phyloP scores from a whole-genome alignment of 2,113 vertebrate species.

The Laticauda colubrina region DNA sequence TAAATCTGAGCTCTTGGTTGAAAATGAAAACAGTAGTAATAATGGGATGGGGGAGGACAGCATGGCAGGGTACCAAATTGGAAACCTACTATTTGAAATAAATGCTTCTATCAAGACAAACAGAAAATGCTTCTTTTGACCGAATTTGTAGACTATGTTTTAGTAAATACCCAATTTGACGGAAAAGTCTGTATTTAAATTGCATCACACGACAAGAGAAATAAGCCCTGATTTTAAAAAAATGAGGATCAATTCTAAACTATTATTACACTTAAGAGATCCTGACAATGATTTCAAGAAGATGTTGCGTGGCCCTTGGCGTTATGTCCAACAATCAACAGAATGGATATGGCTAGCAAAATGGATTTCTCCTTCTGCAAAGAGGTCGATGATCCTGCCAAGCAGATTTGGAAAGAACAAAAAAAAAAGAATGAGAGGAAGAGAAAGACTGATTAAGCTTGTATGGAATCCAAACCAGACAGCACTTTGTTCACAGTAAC shows the following conservation, averaged over 20 bases:
- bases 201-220: neutral
- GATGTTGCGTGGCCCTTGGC: neutral
- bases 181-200: neutral
- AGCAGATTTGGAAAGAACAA: neutral
- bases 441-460: neutral
- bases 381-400: neutral
- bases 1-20: neutral
- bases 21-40: constrained; percentile 32
- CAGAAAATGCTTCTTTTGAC: constrained; percentile 18
- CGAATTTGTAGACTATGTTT: neutral
- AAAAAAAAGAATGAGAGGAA: neutral
- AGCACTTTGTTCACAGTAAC: neutral
- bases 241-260: neutral
- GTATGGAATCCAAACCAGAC: neutral
- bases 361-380: neutral
- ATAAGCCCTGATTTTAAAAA: neutral
- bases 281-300: neutral
- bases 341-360: neutral
- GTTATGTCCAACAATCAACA: neutral
- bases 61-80: neutral
- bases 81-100: neutral
- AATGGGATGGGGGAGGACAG: neutral
- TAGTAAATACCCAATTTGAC: constrained; percentile 19
- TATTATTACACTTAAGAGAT: neutral
- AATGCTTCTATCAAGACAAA: neutral